Evolutionary conservation across 2,888 invertebrate species (phyloP), one percentile per base, ranked within the genome.

Genomic region (Tortricodes alternella): DNA sequence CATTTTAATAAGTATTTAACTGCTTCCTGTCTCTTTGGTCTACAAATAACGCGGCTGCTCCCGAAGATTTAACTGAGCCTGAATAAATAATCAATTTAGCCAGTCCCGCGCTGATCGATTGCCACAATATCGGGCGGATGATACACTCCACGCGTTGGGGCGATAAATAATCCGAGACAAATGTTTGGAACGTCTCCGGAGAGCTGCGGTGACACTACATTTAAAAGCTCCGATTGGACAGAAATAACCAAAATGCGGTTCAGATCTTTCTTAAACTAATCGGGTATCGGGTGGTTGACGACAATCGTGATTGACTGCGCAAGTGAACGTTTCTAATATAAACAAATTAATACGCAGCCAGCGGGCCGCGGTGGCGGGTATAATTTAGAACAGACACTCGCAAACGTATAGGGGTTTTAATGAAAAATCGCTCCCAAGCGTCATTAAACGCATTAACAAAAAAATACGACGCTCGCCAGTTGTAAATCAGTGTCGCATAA

Each of bases 151-250:
- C 87, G 80, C 81, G 83, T 80, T 77, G 79, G 72, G 72, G 73
- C 87, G 85, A 89, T 90, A 89, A 89, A 90, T 90, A 90, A 87
- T 82, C 86, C 77, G 76, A 88, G 89, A 90, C 89, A 89, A 90
- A 90, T 89, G 89, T 83, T 85, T 78, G 76, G 80, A 82, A 76
- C 86, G 86, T 87, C 89, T 86, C 88, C 77, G 68, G 86, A 82
- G 89, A 88, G 84, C 78, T 83, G 88, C 87, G 87, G 88, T 85
- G 89, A 87, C 89, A 90, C 89, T 89, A 86, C 85, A 90, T 90
- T 89, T 90, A 88, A 89, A 88, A 87, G 89, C 89, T 82, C 86
- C 89, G 85, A 89, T 89, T 87, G 89, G 86, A 89, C 89, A 84
- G 85, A 88, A 90, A 90, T 89, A 89, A 89, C 88, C 82, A 80